Evolutionary conservation across 2,888 invertebrate species (phyloP).

Genomic region (Cephonodes hylas): DNA sequence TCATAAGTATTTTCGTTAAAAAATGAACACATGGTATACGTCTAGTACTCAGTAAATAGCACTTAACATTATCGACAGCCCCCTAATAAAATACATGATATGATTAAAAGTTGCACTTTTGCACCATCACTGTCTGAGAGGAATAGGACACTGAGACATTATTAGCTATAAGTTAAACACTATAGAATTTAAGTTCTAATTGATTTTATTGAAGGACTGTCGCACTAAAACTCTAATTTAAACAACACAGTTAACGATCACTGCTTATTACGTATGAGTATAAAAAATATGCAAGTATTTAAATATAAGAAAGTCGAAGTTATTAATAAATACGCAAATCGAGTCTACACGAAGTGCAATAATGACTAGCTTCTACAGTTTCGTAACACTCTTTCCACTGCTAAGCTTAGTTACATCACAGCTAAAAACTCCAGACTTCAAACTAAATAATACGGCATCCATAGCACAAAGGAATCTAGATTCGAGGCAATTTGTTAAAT

Average conservation of each 20-base stretch:
- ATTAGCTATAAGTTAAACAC: not conserved
- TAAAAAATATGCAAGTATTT: slow-evolving; percentile 7
- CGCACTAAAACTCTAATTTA: not conserved
- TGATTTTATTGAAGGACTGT: slow-evolving; percentile 5
- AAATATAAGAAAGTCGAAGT: not conserved
- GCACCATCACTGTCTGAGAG: not conserved
- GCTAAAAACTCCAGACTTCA: not conserved
- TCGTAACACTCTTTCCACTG: not conserved
- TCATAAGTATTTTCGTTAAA: slow-evolving; percentile 5
- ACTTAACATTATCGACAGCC: not conserved
- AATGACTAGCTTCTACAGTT: slow-evolving; percentile 3
- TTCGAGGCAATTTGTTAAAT: not conserved
- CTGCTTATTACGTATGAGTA: not conserved
- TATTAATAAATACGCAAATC: not conserved
- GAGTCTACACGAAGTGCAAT: not conserved
- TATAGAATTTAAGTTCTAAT: slow-evolving; percentile 5
- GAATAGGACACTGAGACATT: not conserved
- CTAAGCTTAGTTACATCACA: slow-evolving; percentile 4
- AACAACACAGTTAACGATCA: not conserved
- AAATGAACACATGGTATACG: not conserved
- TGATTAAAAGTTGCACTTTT: slow-evolving; percentile 6
- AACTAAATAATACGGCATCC: not conserved
- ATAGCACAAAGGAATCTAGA: slow-evolving; percentile 9
- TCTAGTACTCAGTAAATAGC: not conserved
- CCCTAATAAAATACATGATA: slow-evolving; percentile 3